Evolutionary conservation across 2,888 invertebrate species (phyloP).

Genomic region (Aphodius sticticus): DNA sequence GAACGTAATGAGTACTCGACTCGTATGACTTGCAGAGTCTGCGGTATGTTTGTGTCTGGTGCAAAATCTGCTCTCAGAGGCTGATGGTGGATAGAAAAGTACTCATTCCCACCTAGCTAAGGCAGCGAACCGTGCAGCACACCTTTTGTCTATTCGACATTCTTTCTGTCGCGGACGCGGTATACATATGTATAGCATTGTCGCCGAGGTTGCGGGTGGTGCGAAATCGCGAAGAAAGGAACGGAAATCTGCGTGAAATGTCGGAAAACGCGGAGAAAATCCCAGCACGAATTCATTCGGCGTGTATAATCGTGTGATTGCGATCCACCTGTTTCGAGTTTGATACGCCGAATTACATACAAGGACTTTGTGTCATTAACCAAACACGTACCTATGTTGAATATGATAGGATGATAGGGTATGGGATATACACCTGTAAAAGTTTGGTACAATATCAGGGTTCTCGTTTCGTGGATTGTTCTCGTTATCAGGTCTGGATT

Average conservation of each 20-base stretch:
- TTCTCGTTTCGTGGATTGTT: no score
- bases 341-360: not conserved
- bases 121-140: conserved; percentile 53
- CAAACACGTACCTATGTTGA: not conserved
- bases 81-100: conserved; percentile 49
- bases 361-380: not conserved
- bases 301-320: not conserved
- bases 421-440: no score
- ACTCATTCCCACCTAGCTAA: conserved; percentile 54
- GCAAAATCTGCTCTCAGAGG: conserved; percentile 43
- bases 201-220: not conserved
- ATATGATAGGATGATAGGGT: no score
- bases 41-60: not conserved
- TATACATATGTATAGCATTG: not conserved
- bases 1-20: not conserved
- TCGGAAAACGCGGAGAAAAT: not conserved
- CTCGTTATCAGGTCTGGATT: no score
- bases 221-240: not conserved
- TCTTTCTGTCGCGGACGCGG: not conserved
- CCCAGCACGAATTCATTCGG: not conserved
- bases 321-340: not conserved
- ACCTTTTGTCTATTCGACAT: conserved; percentile 41
- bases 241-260: not conserved
- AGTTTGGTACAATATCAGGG: no score
- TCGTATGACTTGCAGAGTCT: not conserved